Conservation (phyloP, 2,888 invertebrate genomes). For the Leucoma salicis region DNA sequence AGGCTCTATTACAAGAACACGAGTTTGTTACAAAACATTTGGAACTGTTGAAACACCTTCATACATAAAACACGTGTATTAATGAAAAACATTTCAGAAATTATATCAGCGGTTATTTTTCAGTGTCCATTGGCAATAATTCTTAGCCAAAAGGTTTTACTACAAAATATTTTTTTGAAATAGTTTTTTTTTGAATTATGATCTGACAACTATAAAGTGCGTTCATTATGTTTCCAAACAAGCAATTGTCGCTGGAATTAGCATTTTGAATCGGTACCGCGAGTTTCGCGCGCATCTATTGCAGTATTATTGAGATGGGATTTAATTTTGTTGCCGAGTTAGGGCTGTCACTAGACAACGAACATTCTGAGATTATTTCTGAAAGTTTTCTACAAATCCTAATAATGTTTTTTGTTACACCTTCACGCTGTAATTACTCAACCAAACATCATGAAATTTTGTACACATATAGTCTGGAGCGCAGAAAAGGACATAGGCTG, state of each 20-base stretch:
- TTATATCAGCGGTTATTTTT: neutral
- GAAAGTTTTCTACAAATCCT: no score
- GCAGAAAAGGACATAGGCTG: no score
- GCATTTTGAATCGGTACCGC: slow-evolving; percentile 67
- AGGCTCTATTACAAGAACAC: no score
- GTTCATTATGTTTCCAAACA: slow-evolving; percentile 38
- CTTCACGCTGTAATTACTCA: no score
- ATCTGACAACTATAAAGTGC: slow-evolving; percentile 52
- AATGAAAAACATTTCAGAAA: no score
- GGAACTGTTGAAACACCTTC: no score
- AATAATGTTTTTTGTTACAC: no score
- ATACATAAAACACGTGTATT: no score
- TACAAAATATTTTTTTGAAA: slow-evolving; percentile 8
- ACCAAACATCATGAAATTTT: no score
- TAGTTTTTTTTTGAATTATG: slow-evolving; percentile 60
- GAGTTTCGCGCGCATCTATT: slow-evolving; percentile 50
- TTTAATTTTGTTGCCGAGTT: slow-evolving; percentile 36
- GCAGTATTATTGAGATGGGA: slow-evolving; percentile 27
- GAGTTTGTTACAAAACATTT: no score
- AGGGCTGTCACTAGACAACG: slow-evolving; percentile 23
- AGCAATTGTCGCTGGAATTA: slow-evolving; percentile 63
- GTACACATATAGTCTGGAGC: no score
- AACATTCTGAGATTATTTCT: no score
- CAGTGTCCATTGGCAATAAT: neutral
- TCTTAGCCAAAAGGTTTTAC: neutral